Conservation (phyloP, 1,140 invertebrate genomes). For the Pectinophora gossypiella region DNA sequence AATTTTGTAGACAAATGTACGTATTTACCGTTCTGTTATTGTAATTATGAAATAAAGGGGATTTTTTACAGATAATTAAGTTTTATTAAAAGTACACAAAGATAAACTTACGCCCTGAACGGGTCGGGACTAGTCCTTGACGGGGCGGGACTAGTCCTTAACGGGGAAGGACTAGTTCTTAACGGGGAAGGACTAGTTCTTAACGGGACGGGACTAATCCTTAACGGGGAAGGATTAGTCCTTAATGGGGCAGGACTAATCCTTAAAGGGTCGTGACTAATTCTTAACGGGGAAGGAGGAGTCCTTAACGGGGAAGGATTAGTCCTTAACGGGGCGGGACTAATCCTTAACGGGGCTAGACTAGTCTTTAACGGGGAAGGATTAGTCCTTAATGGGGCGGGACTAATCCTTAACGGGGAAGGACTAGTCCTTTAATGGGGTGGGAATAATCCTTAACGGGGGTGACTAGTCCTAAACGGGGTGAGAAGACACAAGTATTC, state of each 20-base stretch:
- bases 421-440: not conserved
- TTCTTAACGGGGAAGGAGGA: not conserved
- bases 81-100: too few relatives aligned
- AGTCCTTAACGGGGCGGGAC: not conserved
- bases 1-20: slow-evolving; percentile 10
- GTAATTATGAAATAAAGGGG: slow-evolving; percentile 27
- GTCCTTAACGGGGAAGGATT: not conserved
- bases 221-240: not conserved
- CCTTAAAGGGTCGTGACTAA: not conserved
- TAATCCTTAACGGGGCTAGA: not conserved
- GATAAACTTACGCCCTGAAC: too few relatives aligned
- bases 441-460: not conserved
- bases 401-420: not conserved
- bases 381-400: not conserved
- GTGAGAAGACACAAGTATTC: too few relatives aligned
- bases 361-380: not conserved
- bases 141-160: not conserved
- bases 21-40: slow-evolving; percentile 16
- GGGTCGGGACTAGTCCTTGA: too few relatives aligned
- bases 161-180: not conserved
- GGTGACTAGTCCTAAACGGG: not conserved
- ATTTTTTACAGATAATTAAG: slow-evolving; percentile 5
- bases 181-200: not conserved
- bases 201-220: not conserved
- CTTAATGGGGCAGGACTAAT: not conserved